phyloP scores from a whole-genome alignment of 2,113 vertebrate genomes.

The Hyperoodon ampullatus region DNA sequence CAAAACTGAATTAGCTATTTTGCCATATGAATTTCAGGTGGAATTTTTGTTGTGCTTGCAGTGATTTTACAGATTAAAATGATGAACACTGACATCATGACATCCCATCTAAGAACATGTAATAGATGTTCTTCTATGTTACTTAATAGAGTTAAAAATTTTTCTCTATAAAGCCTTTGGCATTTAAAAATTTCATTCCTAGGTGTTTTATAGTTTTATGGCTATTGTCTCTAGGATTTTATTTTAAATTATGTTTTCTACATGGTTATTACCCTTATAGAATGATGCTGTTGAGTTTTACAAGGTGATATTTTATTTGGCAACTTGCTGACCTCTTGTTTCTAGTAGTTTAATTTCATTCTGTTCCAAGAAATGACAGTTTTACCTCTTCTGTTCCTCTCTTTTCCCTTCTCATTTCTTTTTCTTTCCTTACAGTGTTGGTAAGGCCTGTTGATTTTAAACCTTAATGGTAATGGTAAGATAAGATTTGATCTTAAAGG shows the following conservation, averaged over 20 bases:
- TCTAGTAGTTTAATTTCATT: slow-evolving; percentile 6
- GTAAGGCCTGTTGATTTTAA: not conserved
- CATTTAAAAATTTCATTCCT: not conserved
- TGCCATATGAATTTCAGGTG: not conserved
- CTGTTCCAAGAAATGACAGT: not conserved
- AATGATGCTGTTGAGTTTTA: not conserved
- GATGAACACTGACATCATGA: not conserved
- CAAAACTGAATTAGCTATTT: not conserved
- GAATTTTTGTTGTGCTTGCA: not conserved
- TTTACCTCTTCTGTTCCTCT: not conserved
- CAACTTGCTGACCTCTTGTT: not conserved
- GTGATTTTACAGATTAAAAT: not conserved
- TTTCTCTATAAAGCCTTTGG: not conserved
- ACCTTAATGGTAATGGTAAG: not conserved
- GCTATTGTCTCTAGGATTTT: not conserved
- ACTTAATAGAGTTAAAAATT: not conserved
- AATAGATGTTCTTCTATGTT: not conserved
- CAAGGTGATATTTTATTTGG: not conserved
- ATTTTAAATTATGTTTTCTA: slow-evolving; percentile 2
- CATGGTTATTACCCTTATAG: not conserved
- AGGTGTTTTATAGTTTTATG: not conserved
- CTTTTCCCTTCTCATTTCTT: not conserved
- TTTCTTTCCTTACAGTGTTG: not conserved
- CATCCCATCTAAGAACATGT: not conserved
- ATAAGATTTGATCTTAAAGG: not conserved